Conservation (phyloP, 2,888 invertebrate genomes). For the Antheraea assamensis region DNA sequence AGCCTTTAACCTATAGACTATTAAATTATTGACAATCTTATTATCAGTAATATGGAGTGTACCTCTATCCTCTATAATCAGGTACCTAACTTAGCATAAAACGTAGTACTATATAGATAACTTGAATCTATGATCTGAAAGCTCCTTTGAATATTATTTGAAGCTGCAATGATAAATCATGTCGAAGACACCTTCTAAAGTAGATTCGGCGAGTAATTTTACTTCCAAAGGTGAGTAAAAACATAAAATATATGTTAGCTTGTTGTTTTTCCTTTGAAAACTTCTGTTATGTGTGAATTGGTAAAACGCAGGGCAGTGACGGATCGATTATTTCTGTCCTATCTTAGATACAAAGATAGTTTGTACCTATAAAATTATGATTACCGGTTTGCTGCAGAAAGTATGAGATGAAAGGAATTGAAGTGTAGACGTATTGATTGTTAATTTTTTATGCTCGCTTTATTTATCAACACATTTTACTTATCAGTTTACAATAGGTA, state of each 20-base stretch:
- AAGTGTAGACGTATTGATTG: neutral
- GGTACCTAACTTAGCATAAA: neutral
- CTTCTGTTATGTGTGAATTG: neutral
- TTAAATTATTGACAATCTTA: slow-evolving; percentile 9
- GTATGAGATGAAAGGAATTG: neutral
- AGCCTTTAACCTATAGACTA: slow-evolving; percentile 6
- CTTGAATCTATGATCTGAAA: slow-evolving; percentile 10
- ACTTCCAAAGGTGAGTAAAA: slow-evolving; percentile 51
- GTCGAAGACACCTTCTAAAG: slow-evolving; percentile 54
- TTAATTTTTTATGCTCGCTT: neutral
- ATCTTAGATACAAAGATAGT: slow-evolving; percentile 12
- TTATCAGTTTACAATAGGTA: neutral
- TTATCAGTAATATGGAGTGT: slow-evolving; percentile 1
- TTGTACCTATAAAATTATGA: neutral
- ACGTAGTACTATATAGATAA: slow-evolving; percentile 11
- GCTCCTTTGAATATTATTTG: neutral
- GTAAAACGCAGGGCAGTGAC: neutral
- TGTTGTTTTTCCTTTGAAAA: neutral
- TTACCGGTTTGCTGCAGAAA: neutral
- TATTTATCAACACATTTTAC: slow-evolving; percentile 7
- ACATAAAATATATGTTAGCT: neutral
- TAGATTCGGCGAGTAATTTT: slow-evolving; percentile 41
- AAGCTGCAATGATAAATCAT: slow-evolving; percentile 33
- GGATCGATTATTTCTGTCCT: slow-evolving; percentile 16
- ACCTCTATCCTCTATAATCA: neutral